A percentile compares a stretch with the other conserved stretches of the same genome.
phyloP scores from a whole-genome alignment of 2,888 invertebrate genomes.

The Noctua janthina region DNA sequence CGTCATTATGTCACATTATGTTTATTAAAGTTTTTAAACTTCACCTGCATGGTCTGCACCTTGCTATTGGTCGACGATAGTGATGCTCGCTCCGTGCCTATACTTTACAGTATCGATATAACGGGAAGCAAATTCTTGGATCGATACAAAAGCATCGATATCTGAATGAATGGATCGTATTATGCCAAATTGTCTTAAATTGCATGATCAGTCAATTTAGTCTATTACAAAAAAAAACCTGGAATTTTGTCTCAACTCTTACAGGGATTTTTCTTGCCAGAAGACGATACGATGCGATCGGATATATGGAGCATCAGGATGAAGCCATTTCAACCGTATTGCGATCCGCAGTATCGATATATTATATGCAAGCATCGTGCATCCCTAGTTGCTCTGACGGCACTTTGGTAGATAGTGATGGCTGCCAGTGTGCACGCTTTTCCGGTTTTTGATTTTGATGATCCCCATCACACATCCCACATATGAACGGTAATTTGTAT shows the following conservation, averaged over 20 bases:
- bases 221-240: neutral
- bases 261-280: neutral
- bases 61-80: slow-evolving; percentile 39
- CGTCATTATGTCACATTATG: slow-evolving; percentile 49
- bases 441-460: slow-evolving; percentile 30
- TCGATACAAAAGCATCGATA: neutral
- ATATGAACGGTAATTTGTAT: no score
- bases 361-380: neutral
- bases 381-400: slow-evolving; percentile 27
- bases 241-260: neutral
- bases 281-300: neutral
- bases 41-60: slow-evolving; percentile 41
- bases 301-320: neutral
- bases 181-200: neutral
- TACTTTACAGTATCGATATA: neutral
- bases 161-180: neutral
- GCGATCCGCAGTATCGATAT: neutral
- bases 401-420: slow-evolving; percentile 31
- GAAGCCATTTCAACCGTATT: neutral
- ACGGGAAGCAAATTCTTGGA: neutral
- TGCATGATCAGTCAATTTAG: neutral
- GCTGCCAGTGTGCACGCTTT: slow-evolving; percentile 42
- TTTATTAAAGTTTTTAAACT: slow-evolving; percentile 39
- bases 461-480: no score
- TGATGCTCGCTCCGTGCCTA: neutral